phyloP scores from a whole-genome alignment of 2,888 invertebrate genomes.

The Phorcus lineatus region DNA sequence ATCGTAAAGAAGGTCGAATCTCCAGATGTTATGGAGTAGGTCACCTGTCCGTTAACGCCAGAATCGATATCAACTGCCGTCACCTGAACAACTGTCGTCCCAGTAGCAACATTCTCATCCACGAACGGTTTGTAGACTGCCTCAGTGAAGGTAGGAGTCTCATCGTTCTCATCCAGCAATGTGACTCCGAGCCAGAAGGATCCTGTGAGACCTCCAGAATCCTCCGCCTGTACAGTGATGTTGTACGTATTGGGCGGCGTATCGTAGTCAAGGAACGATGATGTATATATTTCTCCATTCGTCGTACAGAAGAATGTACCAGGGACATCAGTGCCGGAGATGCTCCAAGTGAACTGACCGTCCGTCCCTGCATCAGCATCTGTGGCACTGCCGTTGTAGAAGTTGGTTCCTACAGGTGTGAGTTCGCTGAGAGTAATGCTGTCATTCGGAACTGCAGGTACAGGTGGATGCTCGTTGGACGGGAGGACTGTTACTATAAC shows the following conservation, averaged over 20 bases:
- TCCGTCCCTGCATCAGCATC: slow-evolving; percentile 52
- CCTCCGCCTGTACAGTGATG: slow-evolving; percentile 49
- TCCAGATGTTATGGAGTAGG: slow-evolving; percentile 26
- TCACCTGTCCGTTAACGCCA: slow-evolving; percentile 29
- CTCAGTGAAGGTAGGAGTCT: slow-evolving; percentile 24
- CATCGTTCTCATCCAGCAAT: slow-evolving; percentile 35
- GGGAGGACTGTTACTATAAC: slow-evolving; percentile 39
- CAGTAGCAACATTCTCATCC: slow-evolving; percentile 29
- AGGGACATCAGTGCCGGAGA: slow-evolving; percentile 48
- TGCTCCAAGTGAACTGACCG: slow-evolving; percentile 55
- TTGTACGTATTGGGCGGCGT: slow-evolving; percentile 41
- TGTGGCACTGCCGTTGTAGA: slow-evolving; percentile 50
- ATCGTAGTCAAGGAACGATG: slow-evolving; percentile 60
- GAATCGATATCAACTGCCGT: slow-evolving; percentile 46
- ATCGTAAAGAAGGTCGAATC: slow-evolving; percentile 36
- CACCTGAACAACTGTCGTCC: slow-evolving; percentile 38
- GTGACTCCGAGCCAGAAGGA: slow-evolving; percentile 39
- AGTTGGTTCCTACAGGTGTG: slow-evolving; percentile 45
- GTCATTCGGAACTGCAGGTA: slow-evolving; percentile 35
- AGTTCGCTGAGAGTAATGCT: slow-evolving; percentile 41
- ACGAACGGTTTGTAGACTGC: slow-evolving; percentile 23
- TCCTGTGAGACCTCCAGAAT: slow-evolving; percentile 38
- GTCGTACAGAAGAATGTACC: slow-evolving; percentile 45
- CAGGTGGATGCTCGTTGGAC: slow-evolving; percentile 49
- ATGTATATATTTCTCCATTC: slow-evolving; percentile 47